Conservation (phyloP, 2,888 invertebrate genomes). For the Ariolimax columbianus region DNA sequence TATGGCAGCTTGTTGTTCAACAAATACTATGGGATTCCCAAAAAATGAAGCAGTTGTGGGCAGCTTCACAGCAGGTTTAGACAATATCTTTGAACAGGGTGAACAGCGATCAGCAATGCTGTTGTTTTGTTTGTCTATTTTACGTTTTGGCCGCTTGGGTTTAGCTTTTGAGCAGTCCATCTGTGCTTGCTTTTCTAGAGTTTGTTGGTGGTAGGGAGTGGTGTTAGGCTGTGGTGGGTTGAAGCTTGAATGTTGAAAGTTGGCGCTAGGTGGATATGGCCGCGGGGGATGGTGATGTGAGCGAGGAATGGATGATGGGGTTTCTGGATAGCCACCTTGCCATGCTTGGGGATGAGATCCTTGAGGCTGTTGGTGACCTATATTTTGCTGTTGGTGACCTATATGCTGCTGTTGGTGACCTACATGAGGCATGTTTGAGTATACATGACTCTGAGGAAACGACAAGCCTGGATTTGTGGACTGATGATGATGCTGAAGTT, state of each 20-base stretch:
- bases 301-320: conserved; percentile 13
- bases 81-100: conserved; percentile 81
- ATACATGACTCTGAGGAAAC: conserved; percentile 19
- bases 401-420: no score
- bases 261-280: conserved; percentile 23
- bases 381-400: no score
- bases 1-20: conserved; percentile 92
- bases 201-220: conserved; percentile 39
- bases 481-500: conserved; percentile 4
- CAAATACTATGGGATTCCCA: conserved; percentile 93
- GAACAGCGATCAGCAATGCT: conserved; percentile 67
- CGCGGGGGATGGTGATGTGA: conserved; percentile 35
- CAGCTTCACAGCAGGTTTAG: conserved; percentile 12
- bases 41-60: conserved; percentile 84
- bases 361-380: conserved; percentile 24
- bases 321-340: conserved; percentile 16
- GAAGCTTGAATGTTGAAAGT: conserved; percentile 30
- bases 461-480: conserved; percentile 37
- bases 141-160: conserved; percentile 59
- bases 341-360: conserved; percentile 22
- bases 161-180: conserved; percentile 60
- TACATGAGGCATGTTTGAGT: conserved; percentile 36
- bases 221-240: conserved; percentile 20
- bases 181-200: conserved; percentile 44
- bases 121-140: conserved; percentile 64